Evolutionary conservation across 1,140 invertebrate genomes (phyloP), one percentile per base, ranked within the genome.

Genomic region (Monochamus saltuarius): DNA sequence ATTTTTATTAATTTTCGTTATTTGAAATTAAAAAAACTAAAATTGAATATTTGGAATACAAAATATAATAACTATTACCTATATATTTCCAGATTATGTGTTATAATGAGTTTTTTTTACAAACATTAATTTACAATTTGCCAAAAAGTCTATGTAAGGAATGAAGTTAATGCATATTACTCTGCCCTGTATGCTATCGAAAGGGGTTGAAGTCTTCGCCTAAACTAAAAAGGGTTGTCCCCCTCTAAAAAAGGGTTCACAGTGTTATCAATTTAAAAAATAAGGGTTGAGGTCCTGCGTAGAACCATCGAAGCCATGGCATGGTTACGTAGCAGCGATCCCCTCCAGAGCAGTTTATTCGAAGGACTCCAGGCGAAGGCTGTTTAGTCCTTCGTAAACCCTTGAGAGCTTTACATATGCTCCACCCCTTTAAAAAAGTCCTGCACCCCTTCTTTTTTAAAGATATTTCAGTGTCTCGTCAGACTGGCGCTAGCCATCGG

Each of bases 331-430:
- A 55, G 50, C 39, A 35, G n/a, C 11, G 59, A 67, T 65, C 59
- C 56, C 63, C 63, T 52, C 59, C 52, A 59, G 59, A n/a, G 13
- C 29, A 10, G 43, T 60, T 60, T 56, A 40, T 54, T 51, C 49
- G 35, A 55, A 58, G 45, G 63, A 49, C 22, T 36, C 52, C 39
- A 47, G 53, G 39, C 54, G 35, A 57, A 55, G 53, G 22, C 61
- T 61, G 50, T 67, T 65, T 61, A 35, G 49, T 58, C 62, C 47
- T 61, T 45, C 36, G 56, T 40, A 58, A 50, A 54, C 43, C 62
- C 46, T 65, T 46, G 62, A 62, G 61, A 66, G 64, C 54, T 68
- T 68, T 67, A 63, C 56, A 67, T 69, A 67, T 57, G 62, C 65
- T 67, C 62, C 67, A 67, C 65, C 65, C 66, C 65, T 65, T 69